Percentiles rank a stretch among this genome's conserved stretches.
Conservation (phyloP, 2,797 vertebrate species). For the Pogonophryne albipinna region DNA sequence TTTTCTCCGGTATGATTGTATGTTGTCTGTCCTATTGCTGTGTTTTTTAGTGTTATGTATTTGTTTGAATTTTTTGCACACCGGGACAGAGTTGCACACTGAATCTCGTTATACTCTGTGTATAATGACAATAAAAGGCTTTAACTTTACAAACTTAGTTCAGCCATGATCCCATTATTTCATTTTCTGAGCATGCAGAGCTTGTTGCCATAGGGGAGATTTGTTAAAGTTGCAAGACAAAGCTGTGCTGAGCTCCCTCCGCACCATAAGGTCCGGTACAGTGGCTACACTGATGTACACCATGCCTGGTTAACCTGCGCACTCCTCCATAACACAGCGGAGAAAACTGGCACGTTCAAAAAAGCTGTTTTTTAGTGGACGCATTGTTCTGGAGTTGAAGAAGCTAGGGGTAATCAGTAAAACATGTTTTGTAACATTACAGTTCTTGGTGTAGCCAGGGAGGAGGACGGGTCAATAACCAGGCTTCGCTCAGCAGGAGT, state of each 20-base stretch:
- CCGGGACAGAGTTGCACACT: too few relatives aligned
- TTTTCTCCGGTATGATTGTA: too few relatives aligned
- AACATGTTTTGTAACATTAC: conserved; percentile 3
- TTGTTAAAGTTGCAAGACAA: conserved; percentile 35
- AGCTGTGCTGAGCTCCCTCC: conserved; percentile 21
- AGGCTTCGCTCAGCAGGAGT: conserved; percentile 9
- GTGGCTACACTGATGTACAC: conserved; percentile 20
- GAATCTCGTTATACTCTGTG: too few relatives aligned
- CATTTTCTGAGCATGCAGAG: conserved; percentile 20
- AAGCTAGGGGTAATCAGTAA: background rate
- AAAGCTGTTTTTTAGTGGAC: background rate
- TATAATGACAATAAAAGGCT: too few relatives aligned
- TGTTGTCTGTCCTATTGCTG: too few relatives aligned
- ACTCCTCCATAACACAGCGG: background rate
- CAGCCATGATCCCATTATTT: conserved; percentile 36
- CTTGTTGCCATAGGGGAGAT: conserved; percentile 34
- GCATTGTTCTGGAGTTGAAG: background rate
- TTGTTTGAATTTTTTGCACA: too few relatives aligned
- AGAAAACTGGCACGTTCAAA: conserved; percentile 11
- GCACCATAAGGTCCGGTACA: conserved; percentile 5
- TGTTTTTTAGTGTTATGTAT: too few relatives aligned
- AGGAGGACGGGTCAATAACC: conserved; percentile 4
- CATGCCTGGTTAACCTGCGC: conserved; percentile 23
- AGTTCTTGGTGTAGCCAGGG: background rate
- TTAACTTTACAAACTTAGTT: background rate